Evolutionary conservation across 2,797 vertebrate species (phyloP).

Genomic region (Leptodactylus fallax): DNA sequence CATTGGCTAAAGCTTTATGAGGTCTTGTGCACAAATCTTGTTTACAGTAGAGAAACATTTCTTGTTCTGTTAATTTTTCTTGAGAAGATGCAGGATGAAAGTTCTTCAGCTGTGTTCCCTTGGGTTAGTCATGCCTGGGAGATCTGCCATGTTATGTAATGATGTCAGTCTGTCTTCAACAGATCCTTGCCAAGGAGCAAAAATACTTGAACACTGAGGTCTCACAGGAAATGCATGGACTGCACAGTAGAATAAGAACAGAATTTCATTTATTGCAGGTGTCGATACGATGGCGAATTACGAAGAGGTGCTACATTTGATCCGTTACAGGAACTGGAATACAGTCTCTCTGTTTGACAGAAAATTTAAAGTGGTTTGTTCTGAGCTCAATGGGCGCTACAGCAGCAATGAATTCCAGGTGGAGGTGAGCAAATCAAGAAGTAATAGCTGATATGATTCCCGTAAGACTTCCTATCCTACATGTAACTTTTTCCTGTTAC

Average conservation of each 20-base stretch:
- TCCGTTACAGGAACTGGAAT: constrained; percentile 95
- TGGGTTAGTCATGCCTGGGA: background rate
- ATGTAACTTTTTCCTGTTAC: background rate
- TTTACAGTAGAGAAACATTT: background rate
- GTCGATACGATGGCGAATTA: constrained; percentile 96
- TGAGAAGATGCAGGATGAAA: background rate
- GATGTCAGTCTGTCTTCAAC: background rate
- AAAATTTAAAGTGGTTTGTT: constrained; percentile 94
- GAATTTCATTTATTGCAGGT: constrained; percentile 73
- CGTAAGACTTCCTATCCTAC: no score
- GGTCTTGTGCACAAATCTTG: background rate
- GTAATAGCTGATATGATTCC: no score
- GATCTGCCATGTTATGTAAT: constrained; percentile 11
- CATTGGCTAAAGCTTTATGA: background rate
- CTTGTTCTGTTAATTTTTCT: background rate
- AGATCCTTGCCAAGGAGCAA: background rate
- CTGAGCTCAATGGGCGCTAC: constrained; percentile 96
- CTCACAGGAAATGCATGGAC: background rate
- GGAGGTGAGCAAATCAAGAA: constrained; percentile 81
- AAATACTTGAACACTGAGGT: background rate
- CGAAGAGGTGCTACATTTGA: constrained; percentile 90
- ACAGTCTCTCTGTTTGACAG: constrained; percentile 90
- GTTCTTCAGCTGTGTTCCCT: background rate
- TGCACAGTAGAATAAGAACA: background rate
- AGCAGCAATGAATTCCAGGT: constrained; percentile 97